These are phyloP conservation scores for Orestias chungarensis DNA, from an alignment of 2,797 vertebrate genomes.

Conservation along the genomic window DNA sequence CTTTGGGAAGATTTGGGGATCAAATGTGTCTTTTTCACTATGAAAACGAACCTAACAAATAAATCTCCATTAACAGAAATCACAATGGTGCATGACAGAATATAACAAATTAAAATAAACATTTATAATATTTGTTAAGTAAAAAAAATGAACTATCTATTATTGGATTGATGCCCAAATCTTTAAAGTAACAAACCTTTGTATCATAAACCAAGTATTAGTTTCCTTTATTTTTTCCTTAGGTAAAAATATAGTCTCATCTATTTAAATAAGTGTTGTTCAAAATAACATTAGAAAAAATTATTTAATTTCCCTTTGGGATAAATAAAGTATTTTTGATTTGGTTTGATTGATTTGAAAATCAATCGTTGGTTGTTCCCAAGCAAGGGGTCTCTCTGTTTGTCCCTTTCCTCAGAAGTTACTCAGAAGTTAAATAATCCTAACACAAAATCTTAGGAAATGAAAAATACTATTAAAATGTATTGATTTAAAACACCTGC, in stretches of 20 bases:
- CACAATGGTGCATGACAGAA: not conserved
- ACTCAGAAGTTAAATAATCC: not conserved
- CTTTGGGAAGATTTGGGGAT: constrained; percentile 14
- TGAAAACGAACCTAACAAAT: constrained; percentile 1
- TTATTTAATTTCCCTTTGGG: no score
- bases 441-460: not conserved
- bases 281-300: no score
- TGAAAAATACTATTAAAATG: not conserved
- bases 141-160: not conserved
- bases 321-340: no score
- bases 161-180: not conserved
- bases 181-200: not conserved
- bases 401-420: not conserved
- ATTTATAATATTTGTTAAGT: not conserved
- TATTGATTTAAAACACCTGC: not conserved
- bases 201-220: not conserved
- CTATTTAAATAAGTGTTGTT: not conserved
- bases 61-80: not conserved
- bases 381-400: no score
- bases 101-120: not conserved
- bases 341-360: no score
- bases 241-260: not conserved
- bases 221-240: not conserved
- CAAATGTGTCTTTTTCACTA: constrained; percentile 1
- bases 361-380: no score